phyloP scores from a whole-genome alignment of 92 coral and sea anemone species.

The Porites cylindrica region DNA sequence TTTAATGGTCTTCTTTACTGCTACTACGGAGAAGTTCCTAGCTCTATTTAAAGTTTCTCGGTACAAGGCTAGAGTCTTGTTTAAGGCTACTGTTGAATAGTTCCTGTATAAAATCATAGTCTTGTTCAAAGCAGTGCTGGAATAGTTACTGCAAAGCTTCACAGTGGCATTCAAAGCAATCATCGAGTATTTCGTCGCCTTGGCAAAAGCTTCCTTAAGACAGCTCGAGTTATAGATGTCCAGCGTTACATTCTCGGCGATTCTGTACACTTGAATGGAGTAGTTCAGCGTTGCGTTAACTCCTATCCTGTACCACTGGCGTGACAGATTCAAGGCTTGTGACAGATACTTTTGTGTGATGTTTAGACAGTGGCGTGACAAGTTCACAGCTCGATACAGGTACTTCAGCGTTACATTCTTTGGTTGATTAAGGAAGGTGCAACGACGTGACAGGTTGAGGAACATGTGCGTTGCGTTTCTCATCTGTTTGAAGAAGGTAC shows the following conservation, averaged over 20 bases:
- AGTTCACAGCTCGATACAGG: neutral
- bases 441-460: conserved; percentile 27
- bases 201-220: conserved; percentile 58
- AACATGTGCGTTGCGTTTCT: conserved; percentile 1
- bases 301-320: conserved; percentile 48
- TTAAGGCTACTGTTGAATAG: conserved; percentile 56
- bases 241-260: conserved; percentile 59
- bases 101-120: conserved; percentile 27
- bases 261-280: conserved; percentile 46
- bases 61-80: conserved; percentile 67
- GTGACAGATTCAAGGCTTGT: conserved; percentile 66
- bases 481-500: neutral
- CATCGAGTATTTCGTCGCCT: conserved; percentile 48
- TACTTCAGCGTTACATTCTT: conserved; percentile 14
- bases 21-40: conserved; percentile 54
- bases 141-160: conserved; percentile 57
- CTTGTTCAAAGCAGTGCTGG: conserved; percentile 24
- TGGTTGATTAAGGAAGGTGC: conserved; percentile 9
- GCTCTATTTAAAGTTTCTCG: conserved; percentile 4
- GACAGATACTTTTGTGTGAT: conserved; percentile 2
- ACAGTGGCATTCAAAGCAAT: conserved; percentile 57
- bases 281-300: conserved; percentile 58
- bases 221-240: conserved; percentile 75
- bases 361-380: conserved; percentile 23
- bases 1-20: conserved; percentile 42